Evolutionary conservation across 53 echinoderm and acorn worm species (phyloP), one percentile per base, ranked within the genome.

Genomic region (Stichopus horrens): DNA sequence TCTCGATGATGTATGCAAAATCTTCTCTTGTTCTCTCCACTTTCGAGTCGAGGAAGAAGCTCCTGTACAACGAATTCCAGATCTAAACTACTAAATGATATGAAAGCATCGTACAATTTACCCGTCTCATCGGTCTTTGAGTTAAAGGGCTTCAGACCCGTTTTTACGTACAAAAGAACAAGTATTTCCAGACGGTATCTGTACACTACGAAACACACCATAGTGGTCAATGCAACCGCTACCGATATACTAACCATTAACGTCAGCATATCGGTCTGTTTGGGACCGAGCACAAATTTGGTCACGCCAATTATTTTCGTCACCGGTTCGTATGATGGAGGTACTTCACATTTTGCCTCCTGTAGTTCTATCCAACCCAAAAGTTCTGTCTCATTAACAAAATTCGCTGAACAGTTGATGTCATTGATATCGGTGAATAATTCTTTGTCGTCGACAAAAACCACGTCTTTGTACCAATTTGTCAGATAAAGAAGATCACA

Each of bases 1-100:
- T 95, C 95, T 37, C 95, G 60, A 21, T 95, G 93, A 58, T 95
- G 93, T 22, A 95, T 79, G 57, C 92, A 92, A 23, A 91, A 73
- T 60, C 60, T 83, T 59, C 76, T 91, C 8, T 90, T 86, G 51
- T 88, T 91, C 57, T 79, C 76, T 7, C 85, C 88, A 68, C 86
- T 77, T 66, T 95, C 95, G 4, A 95, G 88, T 55, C 74, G 89
- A 5, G 90, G 89, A 5, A 93, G 65, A 83, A 95, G 86, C 23
- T 91, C 91, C 7, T 89, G 22, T 6, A 91, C 76, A 6, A 95
- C 92, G 77, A 90, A 93, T 5, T 87, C 55, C 18, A 68, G 77
- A 86, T 95, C 95, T 5, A 91, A 85, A 75, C 93, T 91, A 57
- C 95, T 93, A 76, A 91, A 95, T 11, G 95, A 95, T 73, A 95